These are phyloP conservation scores for Ernsta delagoae DNA, from an alignment of 2,888 invertebrate species.

Conservation along the genomic window DNA sequence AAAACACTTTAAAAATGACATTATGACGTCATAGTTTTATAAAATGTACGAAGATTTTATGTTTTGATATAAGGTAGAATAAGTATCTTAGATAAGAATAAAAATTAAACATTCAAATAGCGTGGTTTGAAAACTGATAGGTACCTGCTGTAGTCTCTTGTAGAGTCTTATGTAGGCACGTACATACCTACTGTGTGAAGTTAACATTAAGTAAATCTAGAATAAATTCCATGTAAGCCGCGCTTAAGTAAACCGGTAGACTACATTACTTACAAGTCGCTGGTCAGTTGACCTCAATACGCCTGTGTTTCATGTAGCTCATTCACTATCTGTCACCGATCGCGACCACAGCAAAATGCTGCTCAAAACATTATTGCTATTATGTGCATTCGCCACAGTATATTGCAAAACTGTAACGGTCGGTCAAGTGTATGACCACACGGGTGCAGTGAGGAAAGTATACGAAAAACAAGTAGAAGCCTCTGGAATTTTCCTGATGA, in stretches of 20 bases:
- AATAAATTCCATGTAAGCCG: conserved; percentile 29
- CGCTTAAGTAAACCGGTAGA: conserved; percentile 8
- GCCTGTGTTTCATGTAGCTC: conserved; percentile 18
- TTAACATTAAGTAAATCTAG: conserved; percentile 11
- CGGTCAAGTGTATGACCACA: conserved; percentile 62
- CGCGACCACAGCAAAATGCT: conserved; percentile 47
- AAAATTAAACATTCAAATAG: too few relatives aligned
- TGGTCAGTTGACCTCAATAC: conserved; percentile 49
- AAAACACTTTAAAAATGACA: too few relatives aligned
- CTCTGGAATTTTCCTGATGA: conserved; percentile 57
- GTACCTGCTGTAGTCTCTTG: too few relatives aligned
- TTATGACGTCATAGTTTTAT: too few relatives aligned
- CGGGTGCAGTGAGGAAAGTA: conserved; percentile 59
- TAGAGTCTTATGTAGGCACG: too few relatives aligned
- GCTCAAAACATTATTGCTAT: conserved; percentile 49
- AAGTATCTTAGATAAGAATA: too few relatives aligned
- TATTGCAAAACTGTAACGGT: conserved; percentile 61
- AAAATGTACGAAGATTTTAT: too few relatives aligned
- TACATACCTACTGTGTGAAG: too few relatives aligned
- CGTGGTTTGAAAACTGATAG: too few relatives aligned
- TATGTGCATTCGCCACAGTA: conserved; percentile 50
- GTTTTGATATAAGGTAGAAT: too few relatives aligned
- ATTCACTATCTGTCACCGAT: conserved; percentile 16
- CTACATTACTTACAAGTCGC: conserved; percentile 32
- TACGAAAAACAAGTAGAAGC: conserved; percentile 57